phyloP scores from a whole-genome alignment of 2,797 vertebrate species.

The Lophius americanus region DNA sequence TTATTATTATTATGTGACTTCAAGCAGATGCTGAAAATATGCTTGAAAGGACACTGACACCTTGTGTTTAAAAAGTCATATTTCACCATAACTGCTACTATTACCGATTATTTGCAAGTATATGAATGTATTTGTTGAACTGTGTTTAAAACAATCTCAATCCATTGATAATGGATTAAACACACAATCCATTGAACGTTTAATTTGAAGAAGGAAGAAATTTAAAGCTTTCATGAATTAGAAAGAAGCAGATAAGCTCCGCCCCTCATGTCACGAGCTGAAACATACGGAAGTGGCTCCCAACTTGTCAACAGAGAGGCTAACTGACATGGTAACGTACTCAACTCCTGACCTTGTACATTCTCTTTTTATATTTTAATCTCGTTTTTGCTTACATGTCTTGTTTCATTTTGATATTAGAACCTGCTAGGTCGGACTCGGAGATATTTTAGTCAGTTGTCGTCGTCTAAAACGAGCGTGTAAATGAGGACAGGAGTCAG shows the following conservation, averaged over 20 bases:
- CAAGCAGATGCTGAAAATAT: slow-evolving; percentile 3
- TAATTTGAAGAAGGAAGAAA: not conserved
- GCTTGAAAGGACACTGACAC: slow-evolving; percentile 53
- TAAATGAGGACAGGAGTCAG: slow-evolving; percentile 19
- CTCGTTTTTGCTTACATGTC: not conserved
- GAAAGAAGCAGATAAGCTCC: slow-evolving; percentile 10
- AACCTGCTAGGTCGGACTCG: rapidly evolving
- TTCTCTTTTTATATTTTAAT: not conserved
- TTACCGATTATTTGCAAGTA: not conserved
- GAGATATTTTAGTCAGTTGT: slow-evolving; percentile 20
- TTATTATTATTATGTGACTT: slow-evolving; percentile 17
- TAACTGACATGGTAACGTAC: slow-evolving; percentile 66
- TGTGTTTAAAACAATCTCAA: too few species aligned
- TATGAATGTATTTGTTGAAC: too few species aligned
- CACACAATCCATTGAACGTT: not conserved
- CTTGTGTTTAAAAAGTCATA: slow-evolving; percentile 47
- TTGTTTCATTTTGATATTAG: rapidly evolving
- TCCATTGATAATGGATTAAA: too few species aligned
- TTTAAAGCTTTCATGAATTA: slow-evolving; percentile 35
- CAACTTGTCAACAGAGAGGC: slow-evolving; percentile 81
- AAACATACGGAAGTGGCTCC: slow-evolving; percentile 76
- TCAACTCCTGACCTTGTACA: not conserved
- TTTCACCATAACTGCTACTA: not conserved
- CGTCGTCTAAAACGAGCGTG: slow-evolving; percentile 19
- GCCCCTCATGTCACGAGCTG: slow-evolving; percentile 49